Evolutionary conservation across 64 coral and sea anemone species (phyloP), one percentile per base, ranked within the genome.

Genomic region (Pocillopora damicornis): DNA sequence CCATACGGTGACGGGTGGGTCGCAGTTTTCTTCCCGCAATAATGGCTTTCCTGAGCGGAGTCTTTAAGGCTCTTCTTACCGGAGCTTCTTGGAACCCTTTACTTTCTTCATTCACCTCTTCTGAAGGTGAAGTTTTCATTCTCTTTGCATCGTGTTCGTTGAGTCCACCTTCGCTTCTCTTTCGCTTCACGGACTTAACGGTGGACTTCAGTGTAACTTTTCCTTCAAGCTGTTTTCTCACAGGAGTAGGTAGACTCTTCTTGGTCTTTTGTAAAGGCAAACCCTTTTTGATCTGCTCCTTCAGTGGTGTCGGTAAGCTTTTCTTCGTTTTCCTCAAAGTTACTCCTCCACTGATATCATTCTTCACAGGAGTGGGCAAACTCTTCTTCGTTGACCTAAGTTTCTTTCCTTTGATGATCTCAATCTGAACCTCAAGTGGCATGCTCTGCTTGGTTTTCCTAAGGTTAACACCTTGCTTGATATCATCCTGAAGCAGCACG

Each of bases 331-430:
- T 76, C 58, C 69, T 86, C 1, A 92, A 76, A 35, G 74, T 35
- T 59, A 73, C 66, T 23, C 76, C 90, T 16, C 79, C 69, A 13
- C 37, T 13, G 15, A 92, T 92, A 60, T 87, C 90, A 42, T 86
- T 85, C 85, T 72, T 76, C 58, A 90, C 37, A n/a, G 79, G 61
- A 11, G 75, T 80, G 0, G 92, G 57, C 80, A 94, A 73, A 58
- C 88, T 90, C 57, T 64, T 94, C 42, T 92, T 99, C 8, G 93
- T 93, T 63, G 72, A 36, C 56, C 69, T 94, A 14, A 99, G 74
- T 69, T 92, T 89, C 74, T 88, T 95, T 57, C 96, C 96, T 67
- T 88, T 66, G 20, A 92, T 88, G 58, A 98, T 98, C n/a, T 95
- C 77, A 66, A 77, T 80, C 65, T 95, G 93, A 17, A 99, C 74